Conservation (phyloP, 2,113 vertebrate species). For the Aleadryas rufinucha region DNA sequence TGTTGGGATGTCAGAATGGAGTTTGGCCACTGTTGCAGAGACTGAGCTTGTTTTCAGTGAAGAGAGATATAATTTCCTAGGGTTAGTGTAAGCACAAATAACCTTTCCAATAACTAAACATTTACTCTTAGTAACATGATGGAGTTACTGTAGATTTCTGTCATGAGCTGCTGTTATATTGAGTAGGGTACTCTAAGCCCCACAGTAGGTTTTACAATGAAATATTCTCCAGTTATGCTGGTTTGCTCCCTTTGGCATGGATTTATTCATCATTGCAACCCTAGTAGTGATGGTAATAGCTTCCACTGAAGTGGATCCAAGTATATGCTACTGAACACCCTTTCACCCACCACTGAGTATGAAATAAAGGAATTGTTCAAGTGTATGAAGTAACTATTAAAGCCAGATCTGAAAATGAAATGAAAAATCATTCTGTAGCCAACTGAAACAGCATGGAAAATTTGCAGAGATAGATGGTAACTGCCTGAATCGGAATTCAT, state of each 20-base stretch:
- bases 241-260: not conserved
- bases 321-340: not conserved
- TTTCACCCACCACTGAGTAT: not conserved
- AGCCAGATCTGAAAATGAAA: conserved; percentile 24
- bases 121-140: not conserved
- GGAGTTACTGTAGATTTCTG: not conserved
- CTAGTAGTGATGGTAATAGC: not conserved
- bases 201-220: not conserved
- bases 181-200: not conserved
- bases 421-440: not conserved
- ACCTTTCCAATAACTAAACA: not conserved
- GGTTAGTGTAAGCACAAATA: not conserved
- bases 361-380: conserved; percentile 42
- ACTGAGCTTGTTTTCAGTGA: not conserved
- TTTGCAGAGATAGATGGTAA: not conserved
- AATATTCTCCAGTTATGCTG: not conserved
- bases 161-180: not conserved
- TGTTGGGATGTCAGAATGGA: not conserved
- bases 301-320: not conserved
- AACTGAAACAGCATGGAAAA: not conserved
- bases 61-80: not conserved
- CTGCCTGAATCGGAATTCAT: not conserved
- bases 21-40: not conserved
- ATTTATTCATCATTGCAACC: not conserved
- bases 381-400: not conserved